Evolutionary conservation across 1,140 invertebrate genomes (phyloP).

Genomic region (Drosophila eugracilis): DNA sequence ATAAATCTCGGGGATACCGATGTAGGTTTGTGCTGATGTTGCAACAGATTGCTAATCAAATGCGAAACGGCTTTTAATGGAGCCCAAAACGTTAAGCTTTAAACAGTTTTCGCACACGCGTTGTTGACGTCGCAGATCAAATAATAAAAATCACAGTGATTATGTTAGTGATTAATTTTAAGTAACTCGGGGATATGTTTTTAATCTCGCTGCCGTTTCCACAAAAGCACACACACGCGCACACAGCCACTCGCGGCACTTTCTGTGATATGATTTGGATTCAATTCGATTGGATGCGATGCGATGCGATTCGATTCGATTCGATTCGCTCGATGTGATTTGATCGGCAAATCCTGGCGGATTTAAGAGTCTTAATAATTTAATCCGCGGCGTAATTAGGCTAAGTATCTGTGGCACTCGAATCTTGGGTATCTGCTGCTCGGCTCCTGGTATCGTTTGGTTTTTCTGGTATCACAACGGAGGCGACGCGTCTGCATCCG

Average conservation of each 20-base stretch:
- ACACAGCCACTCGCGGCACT: constrained; percentile 36
- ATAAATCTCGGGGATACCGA: constrained; percentile 36
- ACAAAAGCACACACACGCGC: constrained; percentile 24
- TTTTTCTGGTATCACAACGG: constrained; percentile 64
- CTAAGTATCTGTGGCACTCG: constrained; percentile 67
- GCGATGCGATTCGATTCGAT: constrained; percentile 6
- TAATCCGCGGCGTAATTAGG: constrained; percentile 84
- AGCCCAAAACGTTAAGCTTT: constrained; percentile 34
- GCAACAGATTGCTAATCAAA: constrained; percentile 52
- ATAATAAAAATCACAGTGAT: constrained; percentile 82
- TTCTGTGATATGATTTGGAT: constrained; percentile 23
- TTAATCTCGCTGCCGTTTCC: constrained; percentile 69
- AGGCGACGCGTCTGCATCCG: constrained; percentile 83
- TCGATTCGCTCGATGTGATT: constrained; percentile 22
- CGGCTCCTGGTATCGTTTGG: constrained; percentile 9
- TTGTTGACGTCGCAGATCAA: constrained; percentile 53
- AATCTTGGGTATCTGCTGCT: constrained; percentile 35
- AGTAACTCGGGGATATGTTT: constrained; percentile 83
- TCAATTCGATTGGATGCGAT: constrained; percentile 24
- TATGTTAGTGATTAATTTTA: constrained; percentile 84
- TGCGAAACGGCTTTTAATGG: constrained; percentile 41
- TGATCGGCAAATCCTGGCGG: constrained; percentile 32
- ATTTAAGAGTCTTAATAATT: constrained; percentile 83
- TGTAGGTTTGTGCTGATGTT: constrained; percentile 48
- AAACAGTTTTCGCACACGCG: constrained; percentile 65